Evolutionary conservation across 2,888 invertebrate species (phyloP).

Genomic region (Agriotes lineatus): DNA sequence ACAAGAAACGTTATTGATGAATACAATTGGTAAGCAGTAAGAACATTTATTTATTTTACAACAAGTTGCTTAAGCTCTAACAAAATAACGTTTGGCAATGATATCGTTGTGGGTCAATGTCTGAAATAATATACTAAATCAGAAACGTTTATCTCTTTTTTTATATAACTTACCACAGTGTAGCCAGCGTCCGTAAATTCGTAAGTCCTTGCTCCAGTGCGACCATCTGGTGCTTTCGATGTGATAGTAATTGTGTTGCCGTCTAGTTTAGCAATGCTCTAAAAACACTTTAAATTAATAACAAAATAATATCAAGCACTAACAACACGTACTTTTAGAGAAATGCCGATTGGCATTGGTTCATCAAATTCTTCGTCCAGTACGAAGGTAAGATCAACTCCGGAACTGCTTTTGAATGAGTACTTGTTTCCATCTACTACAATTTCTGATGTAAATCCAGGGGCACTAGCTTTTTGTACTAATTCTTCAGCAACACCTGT

Average conservation of each 20-base stretch:
- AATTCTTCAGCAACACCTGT: slow-evolving; percentile 48
- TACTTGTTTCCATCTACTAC: slow-evolving; percentile 49
- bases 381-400: slow-evolving; percentile 37
- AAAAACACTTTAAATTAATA: slow-evolving; percentile 9
- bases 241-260: slow-evolving; percentile 39
- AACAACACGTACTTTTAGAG: slow-evolving; percentile 41
- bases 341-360: slow-evolving; percentile 38
- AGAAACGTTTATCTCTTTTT: too few species aligned
- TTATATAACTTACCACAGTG: slow-evolving; percentile 34
- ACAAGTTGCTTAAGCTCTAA: slow-evolving; percentile 13
- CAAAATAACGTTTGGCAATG: slow-evolving; percentile 19
- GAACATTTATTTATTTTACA: neutral
- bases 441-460: slow-evolving; percentile 43
- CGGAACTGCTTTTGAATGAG: slow-evolving; percentile 39
- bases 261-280: slow-evolving; percentile 44
- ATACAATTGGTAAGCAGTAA: too few species aligned
- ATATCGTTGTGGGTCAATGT: neutral
- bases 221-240: slow-evolving; percentile 37
- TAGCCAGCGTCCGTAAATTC: slow-evolving; percentile 40
- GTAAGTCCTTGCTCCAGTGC: slow-evolving; percentile 38
- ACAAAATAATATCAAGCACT: too few species aligned
- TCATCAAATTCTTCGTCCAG: slow-evolving; percentile 48
- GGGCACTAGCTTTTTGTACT: slow-evolving; percentile 42
- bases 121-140: neutral
- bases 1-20: too few species aligned